Conservation (phyloP, 2,113 vertebrate genomes). For the Plecturocebus donacophilus region DNA sequence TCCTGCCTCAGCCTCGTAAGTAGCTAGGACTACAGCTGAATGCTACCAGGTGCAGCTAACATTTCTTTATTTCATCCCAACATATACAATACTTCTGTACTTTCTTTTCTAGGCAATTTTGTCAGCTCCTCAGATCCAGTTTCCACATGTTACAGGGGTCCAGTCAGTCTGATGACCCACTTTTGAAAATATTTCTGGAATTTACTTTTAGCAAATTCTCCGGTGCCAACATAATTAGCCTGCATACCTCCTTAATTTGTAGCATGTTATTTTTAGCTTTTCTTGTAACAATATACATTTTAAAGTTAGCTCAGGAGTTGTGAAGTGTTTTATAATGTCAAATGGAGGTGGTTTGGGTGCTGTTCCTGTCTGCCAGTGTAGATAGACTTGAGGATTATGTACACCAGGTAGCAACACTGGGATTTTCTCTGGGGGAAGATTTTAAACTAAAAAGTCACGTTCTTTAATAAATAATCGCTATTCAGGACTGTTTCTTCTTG, state of each 20-base stretch:
- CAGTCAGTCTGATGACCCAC: background rate
- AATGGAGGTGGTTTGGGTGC: background rate
- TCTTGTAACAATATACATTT: background rate
- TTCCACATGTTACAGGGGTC: background rate
- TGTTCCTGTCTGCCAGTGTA: background rate
- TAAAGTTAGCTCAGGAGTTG: background rate
- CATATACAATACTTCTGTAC: background rate
- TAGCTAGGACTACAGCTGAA: too few species aligned
- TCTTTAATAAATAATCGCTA: background rate
- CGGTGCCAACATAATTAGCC: conserved; percentile 16
- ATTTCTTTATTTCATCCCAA: background rate
- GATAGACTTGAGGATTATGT: background rate
- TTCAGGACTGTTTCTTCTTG: background rate
- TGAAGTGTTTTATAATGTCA: conserved; percentile 22
- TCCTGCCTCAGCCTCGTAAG: too few species aligned
- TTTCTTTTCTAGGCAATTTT: background rate
- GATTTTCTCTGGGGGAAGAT: background rate
- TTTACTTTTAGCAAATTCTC: conserved; percentile 38
- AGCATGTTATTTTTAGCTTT: conserved; percentile 25
- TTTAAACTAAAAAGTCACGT: background rate
- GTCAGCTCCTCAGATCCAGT: background rate
- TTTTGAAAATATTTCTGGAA: conserved; percentile 43
- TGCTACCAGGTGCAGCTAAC: too few species aligned
- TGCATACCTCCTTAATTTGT: conserved; percentile 14
- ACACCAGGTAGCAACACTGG: background rate